These are phyloP conservation scores for Amblyraja radiata DNA, from an alignment of 2,797 vertebrate species.

Conservation along the genomic window DNA sequence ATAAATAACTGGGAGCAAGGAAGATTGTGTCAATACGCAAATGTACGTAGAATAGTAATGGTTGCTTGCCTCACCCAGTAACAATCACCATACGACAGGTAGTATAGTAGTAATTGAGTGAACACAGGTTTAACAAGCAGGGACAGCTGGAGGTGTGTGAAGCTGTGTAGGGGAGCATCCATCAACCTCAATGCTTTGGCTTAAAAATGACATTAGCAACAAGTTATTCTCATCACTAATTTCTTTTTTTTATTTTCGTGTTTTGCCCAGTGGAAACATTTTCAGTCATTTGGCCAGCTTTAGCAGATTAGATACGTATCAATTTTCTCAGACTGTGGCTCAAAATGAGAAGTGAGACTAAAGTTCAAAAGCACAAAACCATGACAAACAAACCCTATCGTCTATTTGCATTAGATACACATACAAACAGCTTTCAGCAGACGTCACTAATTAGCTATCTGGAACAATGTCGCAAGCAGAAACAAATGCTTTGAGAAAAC, in stretches of 20 bases:
- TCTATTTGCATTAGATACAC: neutral
- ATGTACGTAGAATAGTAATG: neutral
- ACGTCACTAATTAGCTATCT: neutral
- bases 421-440: neutral
- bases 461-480: neutral
- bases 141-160: too few relatives aligned
- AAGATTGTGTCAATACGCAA: neutral
- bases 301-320: neutral
- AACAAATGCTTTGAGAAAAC: too few relatives aligned
- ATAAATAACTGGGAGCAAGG: neutral
- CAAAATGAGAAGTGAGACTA: neutral
- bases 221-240: neutral
- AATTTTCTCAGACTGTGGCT: neutral
- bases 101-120: neutral
- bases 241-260: neutral
- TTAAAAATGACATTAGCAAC: neutral
- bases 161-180: neutral
- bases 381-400: neutral
- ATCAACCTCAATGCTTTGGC: neutral
- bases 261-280: too few relatives aligned
- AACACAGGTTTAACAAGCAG: neutral
- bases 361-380: neutral
- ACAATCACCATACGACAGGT: neutral
- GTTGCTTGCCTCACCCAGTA: neutral
- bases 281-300: neutral